Base-by-base conservation (phyloP, 2,888 invertebrate species). In the Trisateles emortualis region DNA sequence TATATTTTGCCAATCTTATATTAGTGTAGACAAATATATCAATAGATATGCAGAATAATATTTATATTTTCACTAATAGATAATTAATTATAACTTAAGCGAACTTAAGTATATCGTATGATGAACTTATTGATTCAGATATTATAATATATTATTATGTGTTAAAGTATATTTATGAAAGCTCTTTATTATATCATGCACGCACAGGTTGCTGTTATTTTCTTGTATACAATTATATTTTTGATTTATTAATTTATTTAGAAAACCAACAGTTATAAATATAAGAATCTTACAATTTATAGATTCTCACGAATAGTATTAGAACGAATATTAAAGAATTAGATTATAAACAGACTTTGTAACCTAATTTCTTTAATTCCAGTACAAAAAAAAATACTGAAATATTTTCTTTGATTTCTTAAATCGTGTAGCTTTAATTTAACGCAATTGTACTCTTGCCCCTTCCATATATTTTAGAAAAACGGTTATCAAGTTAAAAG, bases 401-500 rank as follows among this genome's bases (percentile, higher is more conserved):
- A 22, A 22, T 3, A 22, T 22, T 22, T 22, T 22, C n/a, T n/a
- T n/a, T 22, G 22, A 22, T 22, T 26, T 8, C 26, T 26, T 26
- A 26, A 26, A 8, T 8, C 1, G 3, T 26, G 26, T 19, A 26
- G 19, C 10, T 36, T 36, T 36, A 2, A n/a, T 1, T 30, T 19
- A 8, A 10, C 5, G 22, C 39, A 51, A 47, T 59, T 62, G 51
- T 39, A 47, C 39, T 30, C 49, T 47, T 58, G 59, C 57, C 63
- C 36, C 51, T 68, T 67, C 71, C 54, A 64, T 74, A 58, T 57
- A 68, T 58, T 71, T 53, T 68, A 68, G 46, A 33, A n/a, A 56
- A 57, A 61, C 64, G 65, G 73, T 72, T 70, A 61, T 67, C 62
- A 57, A 62, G 70, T 72, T 68, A 64, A 76, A 81, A 82, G 75